Percentiles rank a stretch among this genome's conserved stretches.
Evolutionary conservation across 1,140 invertebrate species (phyloP).

Genomic region (Tetramorium parvispinum): DNA sequence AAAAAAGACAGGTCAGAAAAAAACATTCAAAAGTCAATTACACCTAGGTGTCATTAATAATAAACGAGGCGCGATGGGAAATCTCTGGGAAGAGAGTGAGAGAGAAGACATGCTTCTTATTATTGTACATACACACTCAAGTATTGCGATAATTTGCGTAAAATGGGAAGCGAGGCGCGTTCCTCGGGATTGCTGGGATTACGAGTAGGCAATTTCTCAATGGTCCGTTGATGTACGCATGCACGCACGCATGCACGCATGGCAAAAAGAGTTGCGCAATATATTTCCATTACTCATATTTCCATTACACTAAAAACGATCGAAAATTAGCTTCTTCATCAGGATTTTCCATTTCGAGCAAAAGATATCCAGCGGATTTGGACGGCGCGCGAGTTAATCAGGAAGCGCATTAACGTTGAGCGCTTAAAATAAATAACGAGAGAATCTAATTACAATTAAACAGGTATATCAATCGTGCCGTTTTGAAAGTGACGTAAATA

Average conservation of each 20-base stretch:
- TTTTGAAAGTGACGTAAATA: not conserved
- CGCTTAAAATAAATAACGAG: not conserved
- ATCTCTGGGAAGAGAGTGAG: not conserved
- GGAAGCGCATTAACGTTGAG: not conserved
- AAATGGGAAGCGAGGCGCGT: slow-evolving; percentile 13
- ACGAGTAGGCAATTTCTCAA: slow-evolving; percentile 37
- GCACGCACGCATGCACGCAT: not conserved
- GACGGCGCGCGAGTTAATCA: slow-evolving; percentile 12
- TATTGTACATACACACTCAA: not conserved
- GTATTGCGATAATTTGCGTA: slow-evolving; percentile 10
- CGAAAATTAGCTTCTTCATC: slow-evolving; percentile 29
- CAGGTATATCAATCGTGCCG: too few relatives aligned
- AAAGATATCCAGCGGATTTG: not conserved
- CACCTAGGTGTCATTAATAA: not conserved
- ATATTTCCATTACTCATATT: not conserved
- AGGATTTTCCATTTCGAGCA: slow-evolving; percentile 29
- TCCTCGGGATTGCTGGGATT: slow-evolving; percentile 14
- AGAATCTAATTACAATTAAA: slow-evolving; percentile 1
- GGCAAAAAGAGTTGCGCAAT: slow-evolving; percentile 24
- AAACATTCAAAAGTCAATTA: not conserved
- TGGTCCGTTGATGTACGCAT: not conserved
- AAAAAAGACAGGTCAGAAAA: not conserved
- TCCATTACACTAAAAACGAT: slow-evolving; percentile 28
- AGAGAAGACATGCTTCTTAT: not conserved
- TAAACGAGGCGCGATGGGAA: not conserved